These are phyloP conservation scores for Zaprionus taronus DNA, from an alignment of 1,140 invertebrate genomes.

Conservation along the genomic window DNA sequence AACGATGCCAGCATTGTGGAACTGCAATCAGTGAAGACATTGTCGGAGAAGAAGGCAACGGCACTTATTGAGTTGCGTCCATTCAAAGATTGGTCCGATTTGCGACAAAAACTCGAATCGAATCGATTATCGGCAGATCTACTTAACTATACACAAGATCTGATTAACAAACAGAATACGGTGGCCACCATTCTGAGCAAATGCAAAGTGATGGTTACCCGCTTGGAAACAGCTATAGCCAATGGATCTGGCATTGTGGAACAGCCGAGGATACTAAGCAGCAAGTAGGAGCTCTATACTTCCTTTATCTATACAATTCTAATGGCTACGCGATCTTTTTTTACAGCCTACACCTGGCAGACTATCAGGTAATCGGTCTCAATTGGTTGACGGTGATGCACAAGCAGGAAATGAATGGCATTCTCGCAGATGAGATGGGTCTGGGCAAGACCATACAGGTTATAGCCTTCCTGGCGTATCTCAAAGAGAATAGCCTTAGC, in stretches of 20 bases:
- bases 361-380: constrained; percentile 96
- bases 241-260: constrained; percentile 88
- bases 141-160: constrained; percentile 89
- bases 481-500: constrained; percentile 90
- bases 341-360: constrained; percentile 89
- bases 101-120: constrained; percentile 89
- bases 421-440: constrained; percentile 96
- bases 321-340: neutral
- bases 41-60: constrained; percentile 90
- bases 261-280: constrained; percentile 87
- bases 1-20: constrained; percentile 88
- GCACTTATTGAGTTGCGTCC: constrained; percentile 88
- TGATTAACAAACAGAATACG: constrained; percentile 89
- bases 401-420: constrained; percentile 95
- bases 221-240: constrained; percentile 90
- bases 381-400: constrained; percentile 97
- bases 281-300: constrained; percentile 81
- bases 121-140: constrained; percentile 89
- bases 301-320: too few species aligned
- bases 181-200: constrained; percentile 90
- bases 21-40: constrained; percentile 88
- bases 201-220: constrained; percentile 89
- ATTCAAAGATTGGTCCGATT: constrained; percentile 89
- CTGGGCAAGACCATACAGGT: constrained; percentile 96
- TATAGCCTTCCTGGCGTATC: constrained; percentile 94